These are phyloP conservation scores for Pelobates fuscus DNA, from an alignment of 2,113 vertebrate genomes.

Conservation along the genomic window DNA sequence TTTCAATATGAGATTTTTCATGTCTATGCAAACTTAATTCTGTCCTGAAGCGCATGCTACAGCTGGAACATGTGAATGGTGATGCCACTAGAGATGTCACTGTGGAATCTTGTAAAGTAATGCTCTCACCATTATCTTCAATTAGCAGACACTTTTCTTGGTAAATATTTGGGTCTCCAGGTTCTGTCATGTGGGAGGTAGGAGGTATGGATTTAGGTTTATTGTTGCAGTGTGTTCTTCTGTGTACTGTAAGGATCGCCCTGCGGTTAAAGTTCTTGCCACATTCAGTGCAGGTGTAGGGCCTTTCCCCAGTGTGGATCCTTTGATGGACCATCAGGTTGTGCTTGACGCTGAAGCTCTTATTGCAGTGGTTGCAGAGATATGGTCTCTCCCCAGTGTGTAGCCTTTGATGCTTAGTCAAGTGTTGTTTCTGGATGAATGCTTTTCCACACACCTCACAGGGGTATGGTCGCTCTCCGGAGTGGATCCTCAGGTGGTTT, in stretches of 20 bases:
- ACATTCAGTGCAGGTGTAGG: conserved; percentile 56
- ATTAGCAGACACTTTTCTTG: not conserved
- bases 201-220: too few species aligned
- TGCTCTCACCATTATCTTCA: conserved; percentile 22
- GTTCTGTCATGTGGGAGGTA: too few species aligned
- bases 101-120: conserved; percentile 51
- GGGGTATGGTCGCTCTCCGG: conserved; percentile 55
- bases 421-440: conserved; percentile 72
- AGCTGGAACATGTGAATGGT: conserved; percentile 54
- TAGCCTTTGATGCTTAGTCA: conserved; percentile 65
- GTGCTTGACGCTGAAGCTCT: conserved; percentile 69
- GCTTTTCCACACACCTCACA: conserved; percentile 61
- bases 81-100: conserved; percentile 51
- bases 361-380: conserved; percentile 63
- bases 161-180: not conserved
- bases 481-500: conserved; percentile 45
- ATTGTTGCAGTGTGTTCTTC: not conserved
- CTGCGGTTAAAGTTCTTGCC: conserved; percentile 38
- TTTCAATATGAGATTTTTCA: conserved; percentile 28
- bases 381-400: conserved; percentile 67
- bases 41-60: conserved; percentile 53
- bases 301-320: conserved; percentile 55
- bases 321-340: conserved; percentile 70
- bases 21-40: not conserved
- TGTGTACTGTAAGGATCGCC: not conserved